phyloP scores from a whole-genome alignment of 2,888 invertebrate genomes.

The Pseudeuparius sepicola region DNA sequence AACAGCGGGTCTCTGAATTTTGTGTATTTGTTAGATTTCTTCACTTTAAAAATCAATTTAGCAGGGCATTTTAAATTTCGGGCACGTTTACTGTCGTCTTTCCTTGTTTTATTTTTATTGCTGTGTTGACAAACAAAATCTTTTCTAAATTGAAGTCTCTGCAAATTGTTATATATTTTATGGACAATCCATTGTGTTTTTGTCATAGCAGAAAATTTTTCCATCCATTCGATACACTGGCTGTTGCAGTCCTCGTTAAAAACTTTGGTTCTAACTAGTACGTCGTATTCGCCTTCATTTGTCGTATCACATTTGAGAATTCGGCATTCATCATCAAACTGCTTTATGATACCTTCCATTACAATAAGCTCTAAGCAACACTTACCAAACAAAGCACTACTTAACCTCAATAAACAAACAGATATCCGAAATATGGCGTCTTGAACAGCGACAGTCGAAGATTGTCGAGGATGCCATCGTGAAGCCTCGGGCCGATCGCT shows the following conservation, averaged over 20 bases:
- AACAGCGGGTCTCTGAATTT: constrained; percentile 5
- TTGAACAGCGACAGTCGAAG: too few species aligned
- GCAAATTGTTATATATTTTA: constrained; percentile 12
- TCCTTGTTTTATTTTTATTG: constrained; percentile 15
- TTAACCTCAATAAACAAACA: constrained; percentile 9
- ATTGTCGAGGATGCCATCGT: too few species aligned
- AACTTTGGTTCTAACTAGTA: constrained; percentile 15
- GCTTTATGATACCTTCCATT: constrained; percentile 3
- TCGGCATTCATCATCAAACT: constrained; percentile 10
- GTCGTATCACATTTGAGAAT: constrained; percentile 13
- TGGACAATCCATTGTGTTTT: constrained; percentile 11
- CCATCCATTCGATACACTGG: constrained; percentile 13
- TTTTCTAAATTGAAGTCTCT: constrained; percentile 13
- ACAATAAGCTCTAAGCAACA: constrained; percentile 9
- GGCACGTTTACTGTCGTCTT: constrained; percentile 13
- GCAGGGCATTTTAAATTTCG: constrained; percentile 9
- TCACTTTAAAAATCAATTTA: constrained; percentile 10
- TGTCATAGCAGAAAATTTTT: constrained; percentile 14
- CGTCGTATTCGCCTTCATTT: constrained; percentile 15
- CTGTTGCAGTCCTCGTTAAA: constrained; percentile 16
- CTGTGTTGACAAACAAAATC: constrained; percentile 17
- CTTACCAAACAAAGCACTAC: constrained; percentile 7
- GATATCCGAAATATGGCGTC: too few species aligned
- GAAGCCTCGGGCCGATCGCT: too few species aligned
- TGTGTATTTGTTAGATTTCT: constrained; percentile 11